Conservation (phyloP, 2,113 vertebrate genomes). For the Clupea harengus region DNA sequence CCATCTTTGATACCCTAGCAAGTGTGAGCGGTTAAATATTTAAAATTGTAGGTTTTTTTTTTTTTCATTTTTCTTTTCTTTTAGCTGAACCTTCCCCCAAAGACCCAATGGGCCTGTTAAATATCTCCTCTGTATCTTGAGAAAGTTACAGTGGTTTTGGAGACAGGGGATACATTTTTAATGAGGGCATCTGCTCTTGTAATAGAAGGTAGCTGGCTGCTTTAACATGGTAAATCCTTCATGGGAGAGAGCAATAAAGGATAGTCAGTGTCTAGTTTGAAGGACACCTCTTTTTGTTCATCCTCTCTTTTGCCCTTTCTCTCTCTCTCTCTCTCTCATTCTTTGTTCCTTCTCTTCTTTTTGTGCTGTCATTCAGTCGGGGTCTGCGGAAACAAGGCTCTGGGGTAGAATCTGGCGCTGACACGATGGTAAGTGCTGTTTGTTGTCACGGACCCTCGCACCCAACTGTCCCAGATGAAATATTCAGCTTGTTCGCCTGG, state of each 20-base stretch:
- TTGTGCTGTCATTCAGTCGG: constrained; percentile 24
- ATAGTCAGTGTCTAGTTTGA: constrained; percentile 48
- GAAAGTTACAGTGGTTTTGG: constrained; percentile 25
- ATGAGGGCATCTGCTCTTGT: constrained; percentile 33
- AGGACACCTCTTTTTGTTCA: constrained; percentile 49
- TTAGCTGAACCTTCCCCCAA: constrained; percentile 34
- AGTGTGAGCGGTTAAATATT: constrained; percentile 58
- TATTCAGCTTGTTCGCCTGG: constrained; percentile 54
- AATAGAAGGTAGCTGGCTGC: constrained; percentile 41
- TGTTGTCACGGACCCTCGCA: constrained; percentile 62
- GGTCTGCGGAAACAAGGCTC: constrained; percentile 51
- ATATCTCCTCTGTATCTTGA: constrained; percentile 27
- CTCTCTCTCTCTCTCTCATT: not conserved
- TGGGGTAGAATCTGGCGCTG: constrained; percentile 50
- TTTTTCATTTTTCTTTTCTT: not conserved
- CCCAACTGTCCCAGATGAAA: constrained; percentile 60
- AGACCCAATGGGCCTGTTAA: constrained; percentile 45
- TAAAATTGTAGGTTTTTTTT: constrained; percentile 41
- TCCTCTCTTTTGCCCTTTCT: not conserved
- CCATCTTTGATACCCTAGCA: constrained; percentile 59
- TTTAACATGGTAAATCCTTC: constrained; percentile 46
- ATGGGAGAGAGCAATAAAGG: constrained; percentile 45
- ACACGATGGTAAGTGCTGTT: constrained; percentile 65
- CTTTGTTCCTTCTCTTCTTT: not conserved
- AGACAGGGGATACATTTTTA: constrained; percentile 14